Base-by-base conservation (phyloP, 2,797 vertebrate genomes). In the Crocidura indochinensis region DNA sequence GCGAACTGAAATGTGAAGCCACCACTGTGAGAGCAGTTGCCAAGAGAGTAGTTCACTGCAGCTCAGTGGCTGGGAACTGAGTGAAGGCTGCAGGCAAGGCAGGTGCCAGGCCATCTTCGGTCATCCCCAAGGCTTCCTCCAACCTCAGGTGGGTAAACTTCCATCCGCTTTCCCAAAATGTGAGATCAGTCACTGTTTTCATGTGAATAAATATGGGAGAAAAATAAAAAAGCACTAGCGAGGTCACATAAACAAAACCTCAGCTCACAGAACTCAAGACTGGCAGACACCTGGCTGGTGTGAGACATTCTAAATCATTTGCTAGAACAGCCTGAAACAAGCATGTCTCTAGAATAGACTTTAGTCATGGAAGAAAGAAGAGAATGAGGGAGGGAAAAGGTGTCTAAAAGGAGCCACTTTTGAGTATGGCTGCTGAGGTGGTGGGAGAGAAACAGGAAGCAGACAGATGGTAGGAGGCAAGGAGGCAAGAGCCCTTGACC, bases 301-400 rank as follows among this genome's bases (percentile, higher is more conserved):
- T 1, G 0, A 53, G 67, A 46, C 0, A 0, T 31, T 29, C 56
- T 6, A 10, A 2, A 27, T 67, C 11, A 12, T 44, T 73, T 0
- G 6, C 26, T 0, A 1, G 56, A 5, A 8, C 1, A 46, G 72
- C 44, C 29, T 26, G 26, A 10, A 46, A 3, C 0, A 8, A 20
- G 10, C 0, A 0, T 64, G 69, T 79, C 88, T 91, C 80, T 78
- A 49, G 69, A 73, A 46, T 5, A 74, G 46, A 53, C 2, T 1
- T 71, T 29, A 17, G 31, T 44, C 6, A n/a, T n/a, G 51, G 84
- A 29, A 69, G 82, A 67, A 64, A 29, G 78, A 20, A 20, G 56
- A 60, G 29, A 71, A 19, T 3, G 7, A 11, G 31, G 69, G 31
- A 24, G 69, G 19, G 69, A 22, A 38, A 72, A 46, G 38, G 38